Conservation (phyloP, 2,888 invertebrate species). For the Hartigia nigra region DNA sequence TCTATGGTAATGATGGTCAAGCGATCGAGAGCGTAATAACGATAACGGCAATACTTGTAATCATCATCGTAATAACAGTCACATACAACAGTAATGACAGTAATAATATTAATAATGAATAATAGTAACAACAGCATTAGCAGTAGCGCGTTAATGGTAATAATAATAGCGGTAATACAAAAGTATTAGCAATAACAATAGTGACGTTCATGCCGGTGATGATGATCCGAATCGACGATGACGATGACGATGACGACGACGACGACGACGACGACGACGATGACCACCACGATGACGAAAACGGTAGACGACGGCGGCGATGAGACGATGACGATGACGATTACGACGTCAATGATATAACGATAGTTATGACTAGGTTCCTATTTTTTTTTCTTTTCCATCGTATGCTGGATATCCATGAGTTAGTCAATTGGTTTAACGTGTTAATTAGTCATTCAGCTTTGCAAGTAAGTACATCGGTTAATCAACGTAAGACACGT, state of each 20-base stretch:
- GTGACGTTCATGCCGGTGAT: slow-evolving; percentile 16
- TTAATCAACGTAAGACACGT: slow-evolving; percentile 56
- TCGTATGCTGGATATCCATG: slow-evolving; percentile 37
- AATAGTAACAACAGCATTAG: slow-evolving; percentile 37
- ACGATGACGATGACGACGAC: background rate
- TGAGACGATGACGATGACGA: slow-evolving; percentile 12
- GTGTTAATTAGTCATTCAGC: slow-evolving; percentile 45
- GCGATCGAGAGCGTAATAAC: background rate
- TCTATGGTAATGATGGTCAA: background rate
- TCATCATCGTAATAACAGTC: slow-evolving; percentile 35
- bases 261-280: slow-evolving; percentile 8
- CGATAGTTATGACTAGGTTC: slow-evolving; percentile 56
- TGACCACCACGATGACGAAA: slow-evolving; percentile 8
- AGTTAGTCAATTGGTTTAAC: slow-evolving; percentile 44
- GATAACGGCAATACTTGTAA: slow-evolving; percentile 26
- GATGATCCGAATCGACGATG: background rate
- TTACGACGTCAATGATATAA: slow-evolving; percentile 6
- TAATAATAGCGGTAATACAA: slow-evolving; percentile 35
- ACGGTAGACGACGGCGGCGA: slow-evolving; percentile 11
- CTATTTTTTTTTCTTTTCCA: slow-evolving; percentile 25
- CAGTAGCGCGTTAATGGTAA: slow-evolving; percentile 37
- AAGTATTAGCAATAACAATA: slow-evolving; percentile 20
- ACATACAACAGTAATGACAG: slow-evolving; percentile 11
- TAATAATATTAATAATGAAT: slow-evolving; percentile 23
- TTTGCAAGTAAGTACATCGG: slow-evolving; percentile 57